phyloP scores from a whole-genome alignment of 2,797 vertebrate species.

The Eptatretus atami region DNA sequence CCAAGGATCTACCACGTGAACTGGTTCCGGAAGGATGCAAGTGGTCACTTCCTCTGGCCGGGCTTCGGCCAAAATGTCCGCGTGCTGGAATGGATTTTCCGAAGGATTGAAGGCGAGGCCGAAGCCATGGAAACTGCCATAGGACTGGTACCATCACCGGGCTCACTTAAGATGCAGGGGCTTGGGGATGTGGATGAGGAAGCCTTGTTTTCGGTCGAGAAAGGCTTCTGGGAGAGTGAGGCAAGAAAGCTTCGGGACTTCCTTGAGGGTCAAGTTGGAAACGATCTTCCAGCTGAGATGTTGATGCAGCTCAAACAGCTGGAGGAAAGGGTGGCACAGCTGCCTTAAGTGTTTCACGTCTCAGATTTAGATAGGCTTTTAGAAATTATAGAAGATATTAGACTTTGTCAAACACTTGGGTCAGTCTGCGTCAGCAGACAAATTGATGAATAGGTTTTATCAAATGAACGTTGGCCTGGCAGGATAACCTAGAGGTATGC shows the following conservation, averaged over 20 bases:
- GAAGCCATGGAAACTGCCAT: conserved; percentile 23
- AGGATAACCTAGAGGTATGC: no score
- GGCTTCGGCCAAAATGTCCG: conserved; percentile 62
- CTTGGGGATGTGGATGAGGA: conserved; percentile 16
- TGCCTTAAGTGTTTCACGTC: conserved; percentile 10
- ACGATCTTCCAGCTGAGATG: conserved; percentile 35
- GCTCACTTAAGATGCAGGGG: conserved; percentile 27
- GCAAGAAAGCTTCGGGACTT: conserved; percentile 28
- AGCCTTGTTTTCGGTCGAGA: conserved; percentile 27
- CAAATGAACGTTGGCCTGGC: no score
- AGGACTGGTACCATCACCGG: conserved; percentile 33
- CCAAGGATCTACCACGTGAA: conserved; percentile 76
- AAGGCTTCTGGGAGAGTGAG: conserved; percentile 48
- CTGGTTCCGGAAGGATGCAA: conserved; percentile 43
- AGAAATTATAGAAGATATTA: no score
- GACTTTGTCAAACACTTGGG: no score
- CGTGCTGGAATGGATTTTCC: conserved; percentile 62
- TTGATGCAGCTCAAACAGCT: conserved; percentile 29
- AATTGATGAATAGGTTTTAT: no score
- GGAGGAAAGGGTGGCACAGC: conserved; percentile 22
- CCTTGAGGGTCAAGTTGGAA: conserved; percentile 37
- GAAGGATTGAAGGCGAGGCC: conserved; percentile 25
- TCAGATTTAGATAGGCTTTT: no score
- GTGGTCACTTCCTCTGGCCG: conserved; percentile 44
- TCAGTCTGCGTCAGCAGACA: no score